Evolutionary conservation across 2,113 vertebrate genomes (phyloP), one percentile per base, ranked within the genome.

Genomic region (Bambusicola thoracicus): DNA sequence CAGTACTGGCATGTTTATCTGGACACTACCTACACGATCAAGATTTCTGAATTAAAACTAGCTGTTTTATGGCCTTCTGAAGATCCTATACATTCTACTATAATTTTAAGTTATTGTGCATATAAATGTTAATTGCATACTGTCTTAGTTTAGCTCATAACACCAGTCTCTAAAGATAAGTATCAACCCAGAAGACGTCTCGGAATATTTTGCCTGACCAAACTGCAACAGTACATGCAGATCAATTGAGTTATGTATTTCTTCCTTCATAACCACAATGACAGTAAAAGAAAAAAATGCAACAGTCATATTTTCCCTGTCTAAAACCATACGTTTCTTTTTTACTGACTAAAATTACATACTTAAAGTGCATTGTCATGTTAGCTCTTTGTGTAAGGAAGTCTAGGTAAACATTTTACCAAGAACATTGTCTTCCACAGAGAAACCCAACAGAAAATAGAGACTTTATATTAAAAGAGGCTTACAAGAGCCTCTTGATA

Each of bases 11-110:
- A 44, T 27, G 43, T 87, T 85, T 53, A 65, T 49, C 53, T 7
- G 10, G 19, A 36, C 11, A 8, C 1, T 51, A 46, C 4, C 3
- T 48, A 24, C 15, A 83, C 48, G 46, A 86, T 91, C 24, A 89
- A 91, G 88, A 83, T 75, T 63, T 74, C 44, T 69, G 72, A 94
- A 89, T 88, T 91, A 63, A 89, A 81, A 62, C 76, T 86, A 81
- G 8, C 11, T 83, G 25, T 73, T 13, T 67, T 13, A 25, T 77
- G 49, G 63, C 40, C 69, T 96, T 90, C 29, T 89, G 70, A 43
- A 85, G 51, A 17, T 74, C 21, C 61, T 48, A 89, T 10, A 82
- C 83, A 29, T 81, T 94, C 85, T 43, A 46, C 40, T 61, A 80
- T 87, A 92, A 87, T 90, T 76, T 63, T 84, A 40, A 25, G 18